These are phyloP conservation scores for Drosophila eohydei DNA, from an alignment of 2,888 invertebrate species.

Conservation along the genomic window DNA sequence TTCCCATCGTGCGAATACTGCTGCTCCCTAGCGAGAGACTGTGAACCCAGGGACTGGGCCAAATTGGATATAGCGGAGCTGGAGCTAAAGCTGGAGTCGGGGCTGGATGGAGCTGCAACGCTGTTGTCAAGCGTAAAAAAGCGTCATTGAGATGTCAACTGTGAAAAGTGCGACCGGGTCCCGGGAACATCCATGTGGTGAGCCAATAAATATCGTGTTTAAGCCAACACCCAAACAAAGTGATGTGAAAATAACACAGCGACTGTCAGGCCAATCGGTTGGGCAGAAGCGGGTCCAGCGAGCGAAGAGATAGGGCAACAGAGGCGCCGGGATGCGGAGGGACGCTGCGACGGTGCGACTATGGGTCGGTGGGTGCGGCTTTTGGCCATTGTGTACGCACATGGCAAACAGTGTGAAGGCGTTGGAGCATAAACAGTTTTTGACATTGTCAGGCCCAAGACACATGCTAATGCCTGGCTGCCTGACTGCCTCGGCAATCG, in stretches of 20 bases:
- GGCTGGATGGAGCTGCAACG: not conserved
- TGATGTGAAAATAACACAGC: constrained; percentile 59
- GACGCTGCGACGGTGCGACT: not conserved
- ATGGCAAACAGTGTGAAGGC: constrained; percentile 72
- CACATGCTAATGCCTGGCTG: constrained; percentile 73
- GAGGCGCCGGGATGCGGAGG: not conserved
- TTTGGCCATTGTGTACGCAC: constrained; percentile 62
- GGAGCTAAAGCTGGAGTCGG: not conserved
- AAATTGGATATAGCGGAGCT: constrained; percentile 9
- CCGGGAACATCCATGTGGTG: constrained; percentile 59
- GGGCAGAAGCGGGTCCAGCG: constrained; percentile 8
- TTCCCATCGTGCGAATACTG: constrained; percentile 50
- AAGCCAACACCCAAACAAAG: constrained; percentile 78
- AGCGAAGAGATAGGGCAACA: not conserved
- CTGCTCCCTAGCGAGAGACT: constrained; percentile 4
- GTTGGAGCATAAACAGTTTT: constrained; percentile 80
- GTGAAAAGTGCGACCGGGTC: constrained; percentile 69
- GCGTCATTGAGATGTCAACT: constrained; percentile 77
- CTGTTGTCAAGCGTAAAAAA: constrained; percentile 56
- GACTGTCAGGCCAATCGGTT: constrained; percentile 38
- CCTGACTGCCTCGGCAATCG: constrained; percentile 24
- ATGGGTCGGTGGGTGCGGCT: constrained; percentile 1
- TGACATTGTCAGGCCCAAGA: constrained; percentile 78
- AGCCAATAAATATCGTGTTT: constrained; percentile 80
- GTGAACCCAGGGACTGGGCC: not conserved